Base-by-base conservation (phyloP, 2,888 invertebrate genomes). In the Clostera curtula region DNA sequence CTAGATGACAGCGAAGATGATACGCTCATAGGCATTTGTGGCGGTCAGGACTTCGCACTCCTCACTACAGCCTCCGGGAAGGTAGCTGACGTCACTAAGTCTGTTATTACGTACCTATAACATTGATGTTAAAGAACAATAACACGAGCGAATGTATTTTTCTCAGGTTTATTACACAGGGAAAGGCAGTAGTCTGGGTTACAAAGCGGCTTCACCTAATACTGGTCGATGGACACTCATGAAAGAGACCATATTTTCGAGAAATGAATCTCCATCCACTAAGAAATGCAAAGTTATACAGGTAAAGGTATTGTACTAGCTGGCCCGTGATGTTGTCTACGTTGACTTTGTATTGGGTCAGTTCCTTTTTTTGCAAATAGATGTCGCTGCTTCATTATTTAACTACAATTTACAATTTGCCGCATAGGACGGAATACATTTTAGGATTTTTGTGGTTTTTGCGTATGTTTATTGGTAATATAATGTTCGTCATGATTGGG, bases 31-130 rank as follows among this genome's bases (percentile, higher is more conserved):
- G 87, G 88, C 24, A 90, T 97, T 27, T 88, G 89, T 20, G 90
- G 93, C 20, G 97, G 96, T 12, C 96, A 96, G 69, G 97, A 97
- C 51, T 97, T 98, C 68, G 93, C 92, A 1, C 73, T 97, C 19
- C 85, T 97, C 3, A 88, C 90, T 49, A 96, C 95, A 4, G 82
- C 87, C n/a, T 90, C 91, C 26, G 97, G 97, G 39, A 94, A 94
- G 85, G 93, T 93, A 68, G 17, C 9, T n/a, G n/a, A n/a, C n/a
- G n/a, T n/a, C n/a, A n/a, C n/a, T n/a, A n/a, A n/a, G n/a, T n/a
- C n/a, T n/a, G n/a, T n/a, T n/a, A n/a, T n/a, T n/a, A n/a, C n/a
- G n/a, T n/a, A n/a, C n/a, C n/a, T n/a, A n/a, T n/a, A n/a, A n/a
- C n/a, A n/a, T n/a, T n/a, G n/a, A n/a, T n/a, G n/a, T n/a, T n/a